Evolutionary conservation across 2,797 vertebrate species (phyloP).

Genomic region (Bucorvus abyssinicus): DNA sequence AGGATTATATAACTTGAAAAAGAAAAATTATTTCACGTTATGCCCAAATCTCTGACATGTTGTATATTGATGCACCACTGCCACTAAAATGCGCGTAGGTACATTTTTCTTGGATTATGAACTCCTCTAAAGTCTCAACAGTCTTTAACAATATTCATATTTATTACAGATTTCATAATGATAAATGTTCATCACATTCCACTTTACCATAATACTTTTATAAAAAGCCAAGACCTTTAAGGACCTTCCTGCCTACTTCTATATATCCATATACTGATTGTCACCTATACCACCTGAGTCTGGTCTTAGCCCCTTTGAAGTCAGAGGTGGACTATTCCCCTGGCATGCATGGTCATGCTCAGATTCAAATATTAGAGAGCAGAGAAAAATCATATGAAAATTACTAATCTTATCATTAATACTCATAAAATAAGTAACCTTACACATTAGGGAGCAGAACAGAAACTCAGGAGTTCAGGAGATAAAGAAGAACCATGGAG

Average conservation of each 20-base stretch:
- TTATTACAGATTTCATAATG: background rate
- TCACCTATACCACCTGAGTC: background rate
- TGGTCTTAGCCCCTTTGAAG: background rate
- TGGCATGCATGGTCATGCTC: background rate
- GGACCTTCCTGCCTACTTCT: background rate
- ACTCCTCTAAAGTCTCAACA: background rate
- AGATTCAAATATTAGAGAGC: constrained; percentile 11
- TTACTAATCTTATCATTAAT: background rate
- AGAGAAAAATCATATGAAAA: background rate
- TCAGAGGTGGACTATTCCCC: background rate
- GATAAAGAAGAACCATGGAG: background rate
- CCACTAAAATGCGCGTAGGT: accelerated
- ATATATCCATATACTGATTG: background rate
- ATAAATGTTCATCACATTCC: background rate
- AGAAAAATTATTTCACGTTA: background rate
- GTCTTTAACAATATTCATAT: background rate
- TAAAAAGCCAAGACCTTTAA: background rate
- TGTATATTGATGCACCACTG: background rate
- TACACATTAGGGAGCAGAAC: background rate
- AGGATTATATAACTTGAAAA: background rate
- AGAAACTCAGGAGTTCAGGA: background rate
- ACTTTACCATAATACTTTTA: background rate
- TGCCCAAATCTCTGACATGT: background rate
- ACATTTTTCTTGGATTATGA: background rate
- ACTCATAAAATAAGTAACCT: background rate